These are phyloP conservation scores for Ctena decussata DNA, from an alignment of 2,888 invertebrate genomes.

Conservation along the genomic window DNA sequence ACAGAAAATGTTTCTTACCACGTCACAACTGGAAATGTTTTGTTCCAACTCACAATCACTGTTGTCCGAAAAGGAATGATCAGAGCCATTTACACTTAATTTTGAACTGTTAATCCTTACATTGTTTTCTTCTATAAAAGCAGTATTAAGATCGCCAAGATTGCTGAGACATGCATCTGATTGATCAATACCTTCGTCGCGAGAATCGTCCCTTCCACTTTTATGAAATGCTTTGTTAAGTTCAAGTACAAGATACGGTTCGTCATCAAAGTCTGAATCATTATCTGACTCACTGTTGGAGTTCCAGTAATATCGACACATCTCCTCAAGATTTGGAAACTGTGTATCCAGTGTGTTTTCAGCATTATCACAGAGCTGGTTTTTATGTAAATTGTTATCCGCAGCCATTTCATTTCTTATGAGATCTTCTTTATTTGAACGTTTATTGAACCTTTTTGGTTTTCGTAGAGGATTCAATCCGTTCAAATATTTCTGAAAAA, in stretches of 20 bases:
- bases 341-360: not conserved
- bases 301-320: not conserved
- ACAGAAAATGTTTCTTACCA: not conserved
- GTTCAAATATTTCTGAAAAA: not conserved
- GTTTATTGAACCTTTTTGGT: not conserved
- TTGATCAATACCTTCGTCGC: not conserved
- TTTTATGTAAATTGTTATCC: no score
- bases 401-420: no score
- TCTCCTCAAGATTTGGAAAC: not conserved
- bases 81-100: not conserved
- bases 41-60: not conserved
- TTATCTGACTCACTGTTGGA: not conserved
- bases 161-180: not conserved
- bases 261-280: not conserved
- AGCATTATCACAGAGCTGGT: not conserved
- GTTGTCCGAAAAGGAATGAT: not conserved
- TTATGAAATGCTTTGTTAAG: not conserved
- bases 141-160: not conserved
- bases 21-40: conserved; percentile 1
- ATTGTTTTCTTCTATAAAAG: not conserved
- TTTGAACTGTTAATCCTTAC: not conserved
- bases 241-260: not conserved
- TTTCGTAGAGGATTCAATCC: not conserved
- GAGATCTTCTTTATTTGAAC: no score
- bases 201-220: not conserved